Percentiles rank a stretch among this genome's conserved stretches.
phyloP scores from a whole-genome alignment of 2,797 vertebrate species.

The Diplodus puntazzo region DNA sequence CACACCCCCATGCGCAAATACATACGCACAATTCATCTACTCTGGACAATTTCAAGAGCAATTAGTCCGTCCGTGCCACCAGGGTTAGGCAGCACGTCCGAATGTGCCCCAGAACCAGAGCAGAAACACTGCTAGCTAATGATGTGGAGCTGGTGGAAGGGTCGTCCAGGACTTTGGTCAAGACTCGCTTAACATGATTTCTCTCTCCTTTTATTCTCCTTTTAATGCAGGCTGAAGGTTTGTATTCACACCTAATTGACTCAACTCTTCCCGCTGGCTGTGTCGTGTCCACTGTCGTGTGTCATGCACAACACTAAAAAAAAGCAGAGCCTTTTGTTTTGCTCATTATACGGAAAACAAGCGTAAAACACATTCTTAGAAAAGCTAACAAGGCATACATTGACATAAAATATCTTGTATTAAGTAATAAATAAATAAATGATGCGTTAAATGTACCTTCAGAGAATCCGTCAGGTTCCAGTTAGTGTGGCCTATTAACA shows the following conservation, averaged over 20 bases:
- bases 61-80: constrained; percentile 72
- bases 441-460: not conserved
- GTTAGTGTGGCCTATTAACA: not conserved
- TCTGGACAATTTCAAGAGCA: constrained; percentile 75
- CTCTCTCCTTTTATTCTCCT: constrained; percentile 53
- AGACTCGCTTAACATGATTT: constrained; percentile 55
- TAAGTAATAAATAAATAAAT: constrained; percentile 7
- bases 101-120: constrained; percentile 36
- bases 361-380: constrained; percentile 2
- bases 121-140: constrained; percentile 68
- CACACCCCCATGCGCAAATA: not conserved
- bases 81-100: constrained; percentile 58
- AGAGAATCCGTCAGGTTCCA: not conserved
- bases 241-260: constrained; percentile 77
- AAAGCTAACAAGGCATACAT: constrained; percentile 19
- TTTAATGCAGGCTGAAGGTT: constrained; percentile 64
- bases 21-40: constrained; percentile 36
- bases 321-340: constrained; percentile 54
- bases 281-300: constrained; percentile 59
- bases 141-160: constrained; percentile 63
- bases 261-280: constrained; percentile 48
- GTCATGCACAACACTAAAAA: constrained; percentile 20
- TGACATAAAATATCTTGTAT: constrained; percentile 5
- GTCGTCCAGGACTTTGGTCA: constrained; percentile 58
- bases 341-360: constrained; percentile 57